A percentile compares a stretch with the other conserved stretches of the same genome.
phyloP scores from a whole-genome alignment of 2,113 vertebrate species.

The Eolophus roseicapilla region DNA sequence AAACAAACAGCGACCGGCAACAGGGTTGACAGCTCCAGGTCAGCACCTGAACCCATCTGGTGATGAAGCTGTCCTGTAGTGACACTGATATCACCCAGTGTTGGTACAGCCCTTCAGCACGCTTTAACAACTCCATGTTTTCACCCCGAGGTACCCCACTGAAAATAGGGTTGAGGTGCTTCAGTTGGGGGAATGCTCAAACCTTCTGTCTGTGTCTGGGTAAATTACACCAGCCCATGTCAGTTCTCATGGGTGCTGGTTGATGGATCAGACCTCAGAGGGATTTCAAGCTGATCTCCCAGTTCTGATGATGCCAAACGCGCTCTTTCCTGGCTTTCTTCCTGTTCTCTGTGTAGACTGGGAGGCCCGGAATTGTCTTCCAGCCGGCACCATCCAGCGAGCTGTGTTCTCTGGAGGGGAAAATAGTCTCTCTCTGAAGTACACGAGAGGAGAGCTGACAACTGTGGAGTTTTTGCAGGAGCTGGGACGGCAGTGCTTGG shows the following conservation, averaged over 20 bases:
- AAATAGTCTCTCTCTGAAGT: constrained; percentile 70
- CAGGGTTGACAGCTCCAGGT: neutral
- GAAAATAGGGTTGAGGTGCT: neutral
- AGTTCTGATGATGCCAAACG: neutral
- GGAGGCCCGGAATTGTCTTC: constrained; percentile 74
- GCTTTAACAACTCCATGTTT: neutral
- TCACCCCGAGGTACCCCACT: neutral
- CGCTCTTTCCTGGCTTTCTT: neutral
- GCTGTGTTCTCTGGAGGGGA: constrained; percentile 63
- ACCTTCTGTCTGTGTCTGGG: neutral
- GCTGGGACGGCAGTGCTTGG: constrained; percentile 73
- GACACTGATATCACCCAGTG: fast-evolving
- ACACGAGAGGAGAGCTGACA: constrained; percentile 77
- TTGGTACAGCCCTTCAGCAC: neutral
- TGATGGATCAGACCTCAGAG: fast-evolving
- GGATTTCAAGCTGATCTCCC: neutral
- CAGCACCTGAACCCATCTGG: neutral
- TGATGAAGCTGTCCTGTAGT: neutral
- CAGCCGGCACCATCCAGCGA: constrained; percentile 69
- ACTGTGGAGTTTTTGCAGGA: constrained; percentile 72
- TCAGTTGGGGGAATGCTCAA: neutral
- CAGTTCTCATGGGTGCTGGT: neutral
- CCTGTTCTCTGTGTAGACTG: constrained; percentile 67
- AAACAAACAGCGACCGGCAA: neutral
- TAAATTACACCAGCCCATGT: neutral